These are phyloP conservation scores for Helostoma temminkii DNA, from an alignment of 2,797 vertebrate species.

Conservation along the genomic window DNA sequence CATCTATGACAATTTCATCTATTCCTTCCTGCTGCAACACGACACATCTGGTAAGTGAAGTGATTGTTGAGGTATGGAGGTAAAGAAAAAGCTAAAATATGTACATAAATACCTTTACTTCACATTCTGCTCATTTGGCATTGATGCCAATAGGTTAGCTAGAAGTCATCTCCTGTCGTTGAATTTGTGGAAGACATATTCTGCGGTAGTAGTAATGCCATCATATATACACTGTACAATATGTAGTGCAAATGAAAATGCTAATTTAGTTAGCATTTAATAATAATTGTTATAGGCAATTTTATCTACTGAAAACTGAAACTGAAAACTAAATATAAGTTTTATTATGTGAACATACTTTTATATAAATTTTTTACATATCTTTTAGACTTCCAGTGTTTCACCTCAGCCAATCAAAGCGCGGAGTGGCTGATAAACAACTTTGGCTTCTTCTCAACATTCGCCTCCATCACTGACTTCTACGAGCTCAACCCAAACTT, in stretches of 20 bases:
- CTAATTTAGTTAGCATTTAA: too few relatives aligned
- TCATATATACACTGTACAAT: too few relatives aligned
- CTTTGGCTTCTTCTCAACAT: constrained; percentile 76
- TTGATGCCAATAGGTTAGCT: too few relatives aligned
- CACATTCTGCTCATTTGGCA: too few relatives aligned
- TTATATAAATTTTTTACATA: background rate
- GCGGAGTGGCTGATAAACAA: constrained; percentile 76
- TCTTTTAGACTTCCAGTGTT: constrained; percentile 69
- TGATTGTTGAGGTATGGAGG: background rate
- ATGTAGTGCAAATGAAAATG: too few relatives aligned
- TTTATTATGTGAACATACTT: background rate
- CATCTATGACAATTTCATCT: constrained; percentile 77
- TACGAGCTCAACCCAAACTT: constrained; percentile 77
- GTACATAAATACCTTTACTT: too few relatives aligned
- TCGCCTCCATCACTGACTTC: constrained; percentile 74
- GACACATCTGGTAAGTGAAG: constrained; percentile 68
- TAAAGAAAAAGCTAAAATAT: too few relatives aligned
- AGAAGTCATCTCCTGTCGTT: too few relatives aligned
- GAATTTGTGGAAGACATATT: too few relatives aligned
- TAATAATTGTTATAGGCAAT: too few relatives aligned
- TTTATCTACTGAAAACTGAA: too few relatives aligned
- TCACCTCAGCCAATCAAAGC: constrained; percentile 67
- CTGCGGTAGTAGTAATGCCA: too few relatives aligned
- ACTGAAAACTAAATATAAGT: background rate
- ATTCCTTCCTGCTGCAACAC: constrained; percentile 69